Base-by-base conservation (phyloP, 2,797 vertebrate genomes). In the Silurus lanzhouensis region DNA sequence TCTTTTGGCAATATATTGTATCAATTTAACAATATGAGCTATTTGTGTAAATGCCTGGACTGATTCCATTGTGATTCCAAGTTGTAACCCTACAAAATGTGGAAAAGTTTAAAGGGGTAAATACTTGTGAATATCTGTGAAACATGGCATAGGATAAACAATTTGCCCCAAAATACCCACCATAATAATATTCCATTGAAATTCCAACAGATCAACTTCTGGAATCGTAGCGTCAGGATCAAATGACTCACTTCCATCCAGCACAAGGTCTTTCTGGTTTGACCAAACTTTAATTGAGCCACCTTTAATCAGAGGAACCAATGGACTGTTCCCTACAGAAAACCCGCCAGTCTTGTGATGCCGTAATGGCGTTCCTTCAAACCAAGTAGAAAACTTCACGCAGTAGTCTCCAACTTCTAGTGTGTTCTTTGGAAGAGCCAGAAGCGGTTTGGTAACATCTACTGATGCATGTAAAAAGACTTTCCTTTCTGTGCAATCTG, bases 251-350 rank as follows among this genome's bases (percentile, higher is more conserved):
- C 91, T 92, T 68, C 94, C 96, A 70, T 96, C 94, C 89, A 96
- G 87, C 75, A 93, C 20, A 0, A 96, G 91, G 81, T 96, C 92
- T n/a, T 66, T 89, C 44, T 89, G 22, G 63, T 83, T 90, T 77
- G 94, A 88, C 93, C 95, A 95, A 55, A 92, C 70, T 90, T 93
- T 92, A 80, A 91, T 88, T 1, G 94, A 94, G 8, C 96, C 96
- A 71, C 96, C 96, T 83, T 91, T 92, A 84, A 96, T 96, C 61
- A 93, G 55, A 15, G 95, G 92, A 15, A 95, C 91, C 72, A 96
- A 85, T 0, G 90, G 89, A 58, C 94, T 95, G 82, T 93, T 90
- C 52, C 91, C 83, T 60, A 96, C 95, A 4, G 90, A 91, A 20
- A 96, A 52, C 25, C 60, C 86, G 1, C 85, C 84, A 15, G 85